These are phyloP conservation scores for Thaumatotibia leucotreta DNA, from an alignment of 1,140 invertebrate genomes.

Conservation along the genomic window DNA sequence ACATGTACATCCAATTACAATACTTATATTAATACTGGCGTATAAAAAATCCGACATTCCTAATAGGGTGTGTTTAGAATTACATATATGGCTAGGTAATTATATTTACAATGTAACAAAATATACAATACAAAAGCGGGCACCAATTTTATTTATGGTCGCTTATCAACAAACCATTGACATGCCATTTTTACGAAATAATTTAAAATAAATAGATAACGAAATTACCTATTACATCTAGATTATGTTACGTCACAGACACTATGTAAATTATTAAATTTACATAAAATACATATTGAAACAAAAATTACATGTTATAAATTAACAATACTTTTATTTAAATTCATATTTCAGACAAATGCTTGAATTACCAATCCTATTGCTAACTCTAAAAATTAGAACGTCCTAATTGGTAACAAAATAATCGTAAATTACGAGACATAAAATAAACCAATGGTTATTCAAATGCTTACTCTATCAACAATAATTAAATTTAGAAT, in stretches of 20 bases:
- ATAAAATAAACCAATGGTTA: neutral
- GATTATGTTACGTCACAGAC: too few species aligned
- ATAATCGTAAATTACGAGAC: neutral
- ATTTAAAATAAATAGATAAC: neutral
- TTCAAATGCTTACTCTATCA: neutral
- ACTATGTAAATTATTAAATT: too few species aligned
- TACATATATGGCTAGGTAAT: neutral
- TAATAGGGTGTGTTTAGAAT: neutral
- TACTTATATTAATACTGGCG: neutral
- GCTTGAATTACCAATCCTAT: neutral
- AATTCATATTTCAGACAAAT: too few species aligned
- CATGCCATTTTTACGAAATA: neutral
- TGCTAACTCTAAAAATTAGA: neutral
- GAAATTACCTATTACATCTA: too few species aligned
- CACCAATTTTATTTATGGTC: neutral
- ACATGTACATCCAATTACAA: neutral
- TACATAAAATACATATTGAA: too few species aligned
- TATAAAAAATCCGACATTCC: neutral
- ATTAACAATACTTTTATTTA: too few species aligned
- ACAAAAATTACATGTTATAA: too few species aligned
- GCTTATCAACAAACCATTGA: neutral
- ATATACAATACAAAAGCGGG: neutral
- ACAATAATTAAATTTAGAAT: neutral
- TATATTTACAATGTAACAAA: neutral
- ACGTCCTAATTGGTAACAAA: neutral